These are phyloP conservation scores for Glandiceps talaboti DNA, from an alignment of 53 echinoderm and acorn worm genomes.

Conservation along the genomic window DNA sequence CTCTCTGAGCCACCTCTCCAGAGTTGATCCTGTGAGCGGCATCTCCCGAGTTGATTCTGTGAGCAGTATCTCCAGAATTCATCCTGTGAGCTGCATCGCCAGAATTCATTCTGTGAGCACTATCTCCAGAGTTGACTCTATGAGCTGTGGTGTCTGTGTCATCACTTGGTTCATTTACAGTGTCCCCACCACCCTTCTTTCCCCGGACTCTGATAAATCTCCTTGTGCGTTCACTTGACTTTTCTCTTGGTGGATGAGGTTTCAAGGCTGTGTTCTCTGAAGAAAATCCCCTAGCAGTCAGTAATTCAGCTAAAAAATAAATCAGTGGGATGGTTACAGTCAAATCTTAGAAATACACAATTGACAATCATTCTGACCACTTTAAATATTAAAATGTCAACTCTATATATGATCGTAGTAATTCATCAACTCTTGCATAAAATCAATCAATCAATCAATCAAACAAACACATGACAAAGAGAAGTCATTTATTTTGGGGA, in stretches of 20 bases:
- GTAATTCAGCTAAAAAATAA: neutral
- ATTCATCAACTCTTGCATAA: no score
- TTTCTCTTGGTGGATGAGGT: conserved; percentile 89
- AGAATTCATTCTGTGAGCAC: neutral
- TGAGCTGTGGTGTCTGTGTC: neutral
- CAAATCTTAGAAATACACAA: no score
- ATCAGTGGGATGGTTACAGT: no score
- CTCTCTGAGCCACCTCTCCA: no score
- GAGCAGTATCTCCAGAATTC: no score
- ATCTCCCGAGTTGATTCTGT: neutral
- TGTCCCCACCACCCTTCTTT: neutral
- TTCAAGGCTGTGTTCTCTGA: conserved; percentile 30
- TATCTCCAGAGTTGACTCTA: neutral
- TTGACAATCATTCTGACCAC: no score
- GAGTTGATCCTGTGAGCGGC: neutral
- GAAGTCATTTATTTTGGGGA: no score
- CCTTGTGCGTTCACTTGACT: conserved; percentile 58
- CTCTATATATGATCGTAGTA: no score
- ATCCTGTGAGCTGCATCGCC: neutral
- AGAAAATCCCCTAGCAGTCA: conserved; percentile 32
- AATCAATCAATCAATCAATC: no score
- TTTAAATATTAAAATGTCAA: no score
- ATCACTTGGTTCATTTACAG: neutral
- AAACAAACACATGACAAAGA: no score
- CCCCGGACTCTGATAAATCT: conserved; percentile 71